A percentile compares a stretch with the other conserved stretches of the same genome.
Conservation (phyloP, 2,113 vertebrate genomes). For the Podarcis raffonei region DNA sequence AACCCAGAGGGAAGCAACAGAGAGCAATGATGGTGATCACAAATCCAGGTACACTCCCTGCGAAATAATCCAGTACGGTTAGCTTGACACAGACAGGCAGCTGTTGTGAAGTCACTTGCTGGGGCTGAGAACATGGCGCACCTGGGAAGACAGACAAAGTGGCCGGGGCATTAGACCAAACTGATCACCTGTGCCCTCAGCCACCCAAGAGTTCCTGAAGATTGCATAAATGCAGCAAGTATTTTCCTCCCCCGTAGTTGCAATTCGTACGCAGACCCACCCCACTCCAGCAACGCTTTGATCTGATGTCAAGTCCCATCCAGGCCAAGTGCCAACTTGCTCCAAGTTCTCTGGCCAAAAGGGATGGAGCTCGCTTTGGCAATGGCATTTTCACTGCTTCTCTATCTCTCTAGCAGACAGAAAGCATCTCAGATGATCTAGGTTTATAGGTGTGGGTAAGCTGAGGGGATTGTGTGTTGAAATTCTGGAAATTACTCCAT, state of each 20-base stretch:
- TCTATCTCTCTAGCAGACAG: not conserved
- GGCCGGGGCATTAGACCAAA: not conserved
- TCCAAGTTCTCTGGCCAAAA: not conserved
- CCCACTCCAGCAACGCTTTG: too few species aligned
- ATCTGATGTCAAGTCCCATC: too few species aligned
- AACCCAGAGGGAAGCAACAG: conserved; percentile 90
- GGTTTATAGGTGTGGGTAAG: not conserved
- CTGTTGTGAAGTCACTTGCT: conserved; percentile 75
- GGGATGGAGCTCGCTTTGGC: not conserved
- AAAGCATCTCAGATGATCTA: not conserved
- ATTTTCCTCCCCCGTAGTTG: not conserved
- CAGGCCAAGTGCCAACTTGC: not conserved
- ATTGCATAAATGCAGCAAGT: not conserved
- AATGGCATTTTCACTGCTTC: not conserved
- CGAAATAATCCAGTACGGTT: conserved; percentile 83
- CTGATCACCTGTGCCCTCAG: not conserved
- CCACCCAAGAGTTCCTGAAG: not conserved
- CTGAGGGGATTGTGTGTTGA: not conserved
- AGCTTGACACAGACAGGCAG: conserved; percentile 81
- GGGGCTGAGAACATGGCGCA: conserved; percentile 85
- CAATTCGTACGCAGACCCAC: too few species aligned
- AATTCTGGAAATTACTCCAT: conserved; percentile 1
- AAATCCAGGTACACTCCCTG: conserved; percentile 84
- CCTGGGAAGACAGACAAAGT: conserved; percentile 65
- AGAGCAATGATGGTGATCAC: conserved; percentile 81